Conservation (phyloP, 2,797 vertebrate genomes). For the Danio aesculapii region DNA sequence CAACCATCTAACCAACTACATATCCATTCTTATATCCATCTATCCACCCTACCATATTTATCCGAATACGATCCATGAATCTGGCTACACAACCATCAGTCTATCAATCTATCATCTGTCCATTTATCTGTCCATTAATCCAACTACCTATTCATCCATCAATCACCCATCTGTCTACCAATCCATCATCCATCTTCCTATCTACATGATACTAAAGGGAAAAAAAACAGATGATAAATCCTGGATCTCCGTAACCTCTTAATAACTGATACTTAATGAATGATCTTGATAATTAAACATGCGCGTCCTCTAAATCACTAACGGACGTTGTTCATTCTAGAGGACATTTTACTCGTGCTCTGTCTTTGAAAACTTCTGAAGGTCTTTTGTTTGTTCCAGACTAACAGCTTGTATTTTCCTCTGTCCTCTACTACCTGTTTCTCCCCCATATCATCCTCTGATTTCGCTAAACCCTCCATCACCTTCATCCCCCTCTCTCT, state of each 20-base stretch:
- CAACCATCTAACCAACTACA: too few relatives aligned
- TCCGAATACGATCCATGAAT: too few relatives aligned
- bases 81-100: too few relatives aligned
- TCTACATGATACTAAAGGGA: neutral
- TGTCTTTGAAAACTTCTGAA: conserved; percentile 31
- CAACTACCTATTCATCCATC: neutral
- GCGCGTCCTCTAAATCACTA: neutral
- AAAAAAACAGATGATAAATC: conserved; percentile 1
- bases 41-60: too few relatives aligned
- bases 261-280: conserved; percentile 7
- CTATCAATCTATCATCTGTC: too few relatives aligned
- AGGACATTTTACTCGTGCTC: conserved; percentile 11
- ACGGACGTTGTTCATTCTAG: neutral
- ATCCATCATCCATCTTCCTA: neutral
- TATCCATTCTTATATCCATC: too few relatives aligned
- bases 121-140: too few relatives aligned
- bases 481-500: conserved; percentile 2
- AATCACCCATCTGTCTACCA: neutral
- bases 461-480: conserved; percentile 46
- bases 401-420: conserved; percentile 12
- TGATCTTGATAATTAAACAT: conserved; percentile 13
- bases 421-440: conserved; percentile 4
- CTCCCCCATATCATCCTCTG: neutral
- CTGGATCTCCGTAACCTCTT: neutral
- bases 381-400: conserved; percentile 28